Evolutionary conservation across 2,113 vertebrate genomes (phyloP), one percentile per base, ranked within the genome.

Genomic region (Phycodurus eques): DNA sequence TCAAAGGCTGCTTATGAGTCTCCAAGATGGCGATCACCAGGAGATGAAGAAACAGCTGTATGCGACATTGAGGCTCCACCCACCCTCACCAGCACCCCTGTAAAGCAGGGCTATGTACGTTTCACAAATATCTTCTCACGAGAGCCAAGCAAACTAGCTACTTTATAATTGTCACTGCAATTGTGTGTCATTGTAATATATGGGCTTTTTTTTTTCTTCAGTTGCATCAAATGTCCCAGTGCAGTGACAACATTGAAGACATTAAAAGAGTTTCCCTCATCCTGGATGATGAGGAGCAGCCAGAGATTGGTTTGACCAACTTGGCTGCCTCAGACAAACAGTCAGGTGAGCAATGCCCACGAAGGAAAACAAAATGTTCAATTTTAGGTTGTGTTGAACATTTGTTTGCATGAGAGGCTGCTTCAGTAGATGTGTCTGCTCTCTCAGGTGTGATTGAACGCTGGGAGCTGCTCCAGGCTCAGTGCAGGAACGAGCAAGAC

Each of bases 391-490:
- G 12, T 31, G 22, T 59, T 59, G 33, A 35, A 13, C 17, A 17
- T 47, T 17, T 67, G 13, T 19, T 27, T 39, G 20, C 5, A 14
- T 5, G 56, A 59, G 13, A 59, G 56, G 12, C 3, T 17, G 27
- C 13, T 14, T 35, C 31, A 60, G 31, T 27, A 35, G 14, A 15
- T 61, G 27, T 2, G 33, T 68, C 5, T 35, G 33, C 22, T 35
- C 44, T n/a, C 76, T 49, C 87, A 98, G 96, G 93, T 64, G 90
- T 94, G 78, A 95, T 96, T 9, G 95, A 95, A 71, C 94, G 94
- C 71, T 97, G 96, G 96, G 95, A 97, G 80, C 92, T 95, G 73
- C 86, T 95, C 27, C 93, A 94, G 86, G 95, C 94, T 39, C 94
- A 91, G 73, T 93, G 94, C 57, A 91, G 93, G 49, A 93, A 87